These are phyloP conservation scores for Trichogramma evanescens DNA, from an alignment of 2,888 invertebrate genomes.

Conservation along the genomic window DNA sequence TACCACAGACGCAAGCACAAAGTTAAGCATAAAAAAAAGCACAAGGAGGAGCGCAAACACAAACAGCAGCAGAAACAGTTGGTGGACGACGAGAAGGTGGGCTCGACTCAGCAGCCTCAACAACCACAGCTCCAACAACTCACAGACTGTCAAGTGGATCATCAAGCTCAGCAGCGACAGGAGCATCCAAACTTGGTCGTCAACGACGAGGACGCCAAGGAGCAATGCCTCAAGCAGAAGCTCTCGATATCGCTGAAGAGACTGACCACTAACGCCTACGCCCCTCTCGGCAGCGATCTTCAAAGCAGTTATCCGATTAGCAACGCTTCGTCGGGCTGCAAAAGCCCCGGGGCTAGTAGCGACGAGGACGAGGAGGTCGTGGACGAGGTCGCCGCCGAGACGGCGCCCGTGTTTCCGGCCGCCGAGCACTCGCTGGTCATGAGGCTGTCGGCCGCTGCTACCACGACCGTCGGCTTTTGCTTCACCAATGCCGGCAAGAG, in stretches of 20 bases:
- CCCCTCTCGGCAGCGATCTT: conserved; percentile 28
- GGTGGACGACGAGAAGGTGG: conserved; percentile 1
- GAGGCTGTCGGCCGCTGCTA: conserved; percentile 49
- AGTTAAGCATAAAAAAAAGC: conserved; percentile 74
- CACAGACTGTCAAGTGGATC: neutral
- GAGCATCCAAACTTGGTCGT: conserved; percentile 28
- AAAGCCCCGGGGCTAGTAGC: conserved; percentile 49
- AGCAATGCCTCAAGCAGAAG: conserved; percentile 65
- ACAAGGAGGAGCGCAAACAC: conserved; percentile 57
- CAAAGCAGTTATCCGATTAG: conserved; percentile 37
- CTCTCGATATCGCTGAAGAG: conserved; percentile 69
- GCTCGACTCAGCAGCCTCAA: neutral
- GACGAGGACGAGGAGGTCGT: conserved; percentile 43
- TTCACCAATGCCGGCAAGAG: conserved; percentile 50
- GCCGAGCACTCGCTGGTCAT: conserved; percentile 52
- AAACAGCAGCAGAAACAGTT: conserved; percentile 27
- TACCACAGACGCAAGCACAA: conserved; percentile 55
- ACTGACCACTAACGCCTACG: conserved; percentile 63
- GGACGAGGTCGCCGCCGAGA: conserved; percentile 37
- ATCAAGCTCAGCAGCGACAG: neutral
- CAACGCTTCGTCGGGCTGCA: conserved; percentile 48
- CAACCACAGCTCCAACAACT: conserved; percentile 1
- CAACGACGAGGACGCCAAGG: conserved; percentile 56
- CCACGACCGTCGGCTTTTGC: conserved; percentile 52
- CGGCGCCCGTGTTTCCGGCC: conserved; percentile 52